These are phyloP conservation scores for Ephydatia muelleri DNA, from an alignment of 37 sponge, comb jelly and placozoan species.

Conservation along the genomic window DNA sequence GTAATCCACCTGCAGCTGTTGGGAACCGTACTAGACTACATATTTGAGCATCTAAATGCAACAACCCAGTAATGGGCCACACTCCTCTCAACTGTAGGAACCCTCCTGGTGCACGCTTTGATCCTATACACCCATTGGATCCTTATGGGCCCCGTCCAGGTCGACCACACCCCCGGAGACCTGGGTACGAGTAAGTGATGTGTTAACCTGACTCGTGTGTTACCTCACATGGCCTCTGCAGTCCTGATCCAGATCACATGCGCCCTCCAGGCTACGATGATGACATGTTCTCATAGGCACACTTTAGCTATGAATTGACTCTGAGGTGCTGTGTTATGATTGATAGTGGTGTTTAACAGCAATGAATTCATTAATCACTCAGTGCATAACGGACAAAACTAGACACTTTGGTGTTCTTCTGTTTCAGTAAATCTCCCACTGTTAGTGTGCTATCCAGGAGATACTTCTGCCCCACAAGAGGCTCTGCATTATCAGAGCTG, in stretches of 20 bases:
- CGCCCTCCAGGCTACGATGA: slow-evolving; percentile 76
- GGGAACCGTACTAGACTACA: too few species aligned
- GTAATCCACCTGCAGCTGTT: too few species aligned
- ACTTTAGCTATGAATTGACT: too few species aligned
- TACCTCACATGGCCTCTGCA: neutral
- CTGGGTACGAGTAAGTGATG: neutral
- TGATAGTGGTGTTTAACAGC: neutral
- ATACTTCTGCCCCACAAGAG: slow-evolving; percentile 50
- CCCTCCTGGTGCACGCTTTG: slow-evolving; percentile 68
- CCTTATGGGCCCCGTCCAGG: slow-evolving; percentile 9
- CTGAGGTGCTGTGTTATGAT: neutral
- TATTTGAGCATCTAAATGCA: too few species aligned
- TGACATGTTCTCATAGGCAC: slow-evolving; percentile 75
- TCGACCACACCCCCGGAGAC: neutral
- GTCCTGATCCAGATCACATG: slow-evolving; percentile 74
- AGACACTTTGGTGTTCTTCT: slow-evolving; percentile 23
- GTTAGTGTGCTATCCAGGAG: slow-evolving; percentile 50
- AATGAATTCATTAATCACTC: slow-evolving; percentile 34
- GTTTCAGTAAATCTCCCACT: slow-evolving; percentile 58
- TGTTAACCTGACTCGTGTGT: too few species aligned
- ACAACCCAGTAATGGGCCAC: neutral
- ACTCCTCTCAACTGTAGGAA: slow-evolving; percentile 3
- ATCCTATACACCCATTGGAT: slow-evolving; percentile 58
- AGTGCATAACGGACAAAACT: slow-evolving; percentile 60
- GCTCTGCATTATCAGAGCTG: neutral